Evolutionary conservation across 2,888 invertebrate genomes (phyloP), one percentile per base, ranked within the genome.

Genomic region (Lepidonotus clava): DNA sequence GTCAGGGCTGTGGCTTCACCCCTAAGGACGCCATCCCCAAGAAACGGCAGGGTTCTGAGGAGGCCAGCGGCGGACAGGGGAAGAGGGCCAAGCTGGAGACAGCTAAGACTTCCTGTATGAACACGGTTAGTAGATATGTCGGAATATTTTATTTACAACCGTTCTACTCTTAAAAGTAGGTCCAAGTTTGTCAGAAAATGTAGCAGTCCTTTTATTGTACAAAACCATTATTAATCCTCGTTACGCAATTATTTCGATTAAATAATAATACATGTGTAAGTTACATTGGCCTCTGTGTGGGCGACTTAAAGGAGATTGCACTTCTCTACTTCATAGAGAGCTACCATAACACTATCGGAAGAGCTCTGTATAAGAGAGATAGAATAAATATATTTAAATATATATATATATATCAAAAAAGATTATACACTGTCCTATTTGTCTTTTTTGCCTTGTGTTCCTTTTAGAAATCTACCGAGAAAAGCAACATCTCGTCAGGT

Each of bases 1-100:
- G 93, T n/a, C 86, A 91, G 71, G 87, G 90, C 6, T 92, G 92
- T 86, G 91, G 67, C 18, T 84, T 66, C 46, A 32, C 66, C 41
- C 66, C 84, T 14, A 36, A 66, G 41, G 66, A 84, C 67, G 67
- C 66, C 56, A 84, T 84, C 34, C 40, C 40, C 14, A 84, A 84
- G 34, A 84, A 84, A 38, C 61, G 84, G 18, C 32, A 11, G 21
- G 14, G 32, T 1, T n/a, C 36, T 6, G 56, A 14, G 14, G 46
- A 51, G 46, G 36, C 11, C 28, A 80, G 41, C 51, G 46, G 4
- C 51, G 46, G 32, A 0, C 32, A 80, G 8, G 46, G 51, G 5
- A 80, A 80, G 51, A 80, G 41, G 46, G 28, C 24, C 80, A 80
- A 80, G 46, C 8, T 83, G 18, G 56, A 83, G 8, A 46, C 46